Percentiles rank a stretch among this genome's conserved stretches.
These are phyloP conservation scores for Zosterops borbonicus DNA, from an alignment of 2,113 vertebrate genomes.

Conservation along the genomic window DNA sequence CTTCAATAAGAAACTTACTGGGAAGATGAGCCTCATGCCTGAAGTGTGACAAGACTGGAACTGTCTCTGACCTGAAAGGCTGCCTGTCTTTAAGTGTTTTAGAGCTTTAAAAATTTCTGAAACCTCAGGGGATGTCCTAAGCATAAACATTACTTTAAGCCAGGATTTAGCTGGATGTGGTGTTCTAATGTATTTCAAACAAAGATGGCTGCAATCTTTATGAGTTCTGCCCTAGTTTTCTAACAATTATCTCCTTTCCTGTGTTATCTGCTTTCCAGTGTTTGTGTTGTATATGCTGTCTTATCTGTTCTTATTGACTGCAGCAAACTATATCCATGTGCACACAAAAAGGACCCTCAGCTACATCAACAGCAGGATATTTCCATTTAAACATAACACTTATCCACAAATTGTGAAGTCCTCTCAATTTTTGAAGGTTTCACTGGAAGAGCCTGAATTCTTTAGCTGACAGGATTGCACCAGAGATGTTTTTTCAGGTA, in stretches of 20 bases:
- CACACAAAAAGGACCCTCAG: not conserved
- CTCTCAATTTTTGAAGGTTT: not conserved
- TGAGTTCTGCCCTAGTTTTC: not conserved
- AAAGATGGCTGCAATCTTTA: not conserved
- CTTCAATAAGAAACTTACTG: not conserved
- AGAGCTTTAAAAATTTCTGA: not conserved
- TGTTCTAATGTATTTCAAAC: not conserved
- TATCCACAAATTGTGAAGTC: accelerated
- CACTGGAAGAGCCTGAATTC: not conserved
- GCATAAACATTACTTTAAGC: not conserved
- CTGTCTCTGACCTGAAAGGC: not conserved
- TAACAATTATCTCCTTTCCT: not conserved
- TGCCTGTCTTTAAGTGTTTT: not conserved
- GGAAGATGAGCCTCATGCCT: not conserved
- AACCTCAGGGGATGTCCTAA: not conserved
- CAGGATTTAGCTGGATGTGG: not conserved
- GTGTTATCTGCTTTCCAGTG: not conserved
- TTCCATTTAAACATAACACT: not conserved
- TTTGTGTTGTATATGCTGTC: not conserved
- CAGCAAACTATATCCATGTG: not conserved
- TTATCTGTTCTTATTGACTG: not conserved
- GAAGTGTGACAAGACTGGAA: not conserved
- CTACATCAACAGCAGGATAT: not conserved
- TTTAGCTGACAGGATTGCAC: not conserved
- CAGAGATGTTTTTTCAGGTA: not conserved